Evolutionary conservation across 2,888 invertebrate species (phyloP).

Genomic region (Drosophila monieri): DNA sequence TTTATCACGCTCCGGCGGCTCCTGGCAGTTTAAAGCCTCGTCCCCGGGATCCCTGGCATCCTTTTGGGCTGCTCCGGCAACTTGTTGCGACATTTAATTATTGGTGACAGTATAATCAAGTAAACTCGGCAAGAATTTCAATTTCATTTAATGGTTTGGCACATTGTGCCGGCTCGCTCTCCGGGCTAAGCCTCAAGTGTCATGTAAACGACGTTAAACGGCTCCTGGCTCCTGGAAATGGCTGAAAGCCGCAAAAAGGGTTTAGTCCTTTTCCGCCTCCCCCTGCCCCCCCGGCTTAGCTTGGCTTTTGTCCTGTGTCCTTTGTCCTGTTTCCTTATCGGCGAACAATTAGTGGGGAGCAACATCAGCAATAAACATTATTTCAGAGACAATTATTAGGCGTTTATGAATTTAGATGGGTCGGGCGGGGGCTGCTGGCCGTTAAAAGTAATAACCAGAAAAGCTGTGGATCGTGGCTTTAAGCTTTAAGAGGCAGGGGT

Average conservation of each 20-base stretch:
- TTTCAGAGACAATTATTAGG: conserved; percentile 73
- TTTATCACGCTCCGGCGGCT: conserved; percentile 68
- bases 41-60: background rate
- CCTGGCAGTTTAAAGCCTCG: conserved; percentile 38
- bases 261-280: conserved; percentile 9
- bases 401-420: conserved; percentile 54
- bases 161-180: conserved; percentile 56
- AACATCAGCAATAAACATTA: conserved; percentile 56
- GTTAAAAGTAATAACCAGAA: background rate
- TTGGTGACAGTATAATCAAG: conserved; percentile 79
- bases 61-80: conserved; percentile 49
- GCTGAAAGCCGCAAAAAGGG: conserved; percentile 47
- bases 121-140: conserved; percentile 79
- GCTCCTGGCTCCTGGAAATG: conserved; percentile 31
- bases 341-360: conserved; percentile 69
- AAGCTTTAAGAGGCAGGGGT: too few species aligned
- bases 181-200: conserved; percentile 69
- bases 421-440: background rate
- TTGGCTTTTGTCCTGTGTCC: conserved; percentile 5
- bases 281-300: background rate
- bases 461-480: too few species aligned
- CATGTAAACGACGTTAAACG: conserved; percentile 72
- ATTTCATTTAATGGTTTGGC: conserved; percentile 76
- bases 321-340: conserved; percentile 45
- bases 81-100: conserved; percentile 78